phyloP scores from a whole-genome alignment of 2,888 invertebrate genomes.

The Volucella inanis region DNA sequence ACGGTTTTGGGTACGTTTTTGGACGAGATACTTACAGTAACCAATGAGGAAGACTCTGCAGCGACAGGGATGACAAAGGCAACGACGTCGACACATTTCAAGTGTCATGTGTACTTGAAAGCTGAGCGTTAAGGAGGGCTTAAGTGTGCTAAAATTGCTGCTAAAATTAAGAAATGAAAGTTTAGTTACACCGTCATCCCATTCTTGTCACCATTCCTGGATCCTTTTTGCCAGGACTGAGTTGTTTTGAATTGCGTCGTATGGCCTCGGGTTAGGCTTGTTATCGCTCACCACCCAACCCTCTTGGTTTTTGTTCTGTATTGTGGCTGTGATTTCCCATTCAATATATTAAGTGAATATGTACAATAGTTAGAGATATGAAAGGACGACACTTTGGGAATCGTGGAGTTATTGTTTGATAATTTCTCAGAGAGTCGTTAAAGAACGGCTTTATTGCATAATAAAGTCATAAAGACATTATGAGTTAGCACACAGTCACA shows the following conservation, averaged over 20 bases:
- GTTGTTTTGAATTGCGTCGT: no score
- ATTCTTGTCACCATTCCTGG: neutral
- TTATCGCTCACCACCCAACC: no score
- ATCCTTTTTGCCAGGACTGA: neutral
- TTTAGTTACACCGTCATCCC: conserved; percentile 39
- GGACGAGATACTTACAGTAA: conserved; percentile 27
- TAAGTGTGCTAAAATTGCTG: conserved; percentile 64
- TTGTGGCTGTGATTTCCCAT: conserved; percentile 66
- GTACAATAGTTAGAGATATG: conserved; percentile 44
- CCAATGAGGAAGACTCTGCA: conserved; percentile 2
- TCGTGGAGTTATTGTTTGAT: conserved; percentile 71
- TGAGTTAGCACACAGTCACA: conserved; percentile 9
- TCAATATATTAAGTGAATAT: conserved; percentile 67
- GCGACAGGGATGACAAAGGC: conserved; percentile 9
- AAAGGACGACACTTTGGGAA: conserved; percentile 55
- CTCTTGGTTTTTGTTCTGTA: conserved; percentile 1
- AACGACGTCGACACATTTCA: conserved; percentile 38
- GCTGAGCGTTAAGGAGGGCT: conserved; percentile 65
- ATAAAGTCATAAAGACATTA: conserved; percentile 66
- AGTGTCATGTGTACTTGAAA: conserved; percentile 65
- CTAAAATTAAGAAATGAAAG: conserved; percentile 71
- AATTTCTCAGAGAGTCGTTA: conserved; percentile 73
- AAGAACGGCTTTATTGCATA: conserved; percentile 61
- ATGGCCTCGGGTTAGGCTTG: no score
- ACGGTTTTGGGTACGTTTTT: conserved; percentile 27